Conservation (phyloP, 1,140 invertebrate genomes). For the Drosophila sproati region DNA sequence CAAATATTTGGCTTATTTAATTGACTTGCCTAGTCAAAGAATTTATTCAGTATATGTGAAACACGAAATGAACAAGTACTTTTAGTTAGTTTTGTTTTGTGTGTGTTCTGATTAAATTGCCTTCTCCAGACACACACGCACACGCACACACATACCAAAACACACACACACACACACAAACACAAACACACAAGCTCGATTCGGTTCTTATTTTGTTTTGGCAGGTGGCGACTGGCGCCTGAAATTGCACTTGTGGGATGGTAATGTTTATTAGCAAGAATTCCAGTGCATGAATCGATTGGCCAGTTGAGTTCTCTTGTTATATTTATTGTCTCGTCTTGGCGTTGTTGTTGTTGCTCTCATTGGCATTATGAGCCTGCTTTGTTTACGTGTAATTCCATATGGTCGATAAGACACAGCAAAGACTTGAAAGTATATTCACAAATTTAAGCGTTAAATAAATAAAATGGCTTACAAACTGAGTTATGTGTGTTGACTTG, state of each 20-base stretch:
- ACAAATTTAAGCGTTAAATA: slow-evolving; percentile 57
- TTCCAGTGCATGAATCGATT: slow-evolving; percentile 49
- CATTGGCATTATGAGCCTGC: slow-evolving; percentile 19
- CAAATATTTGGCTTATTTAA: no score
- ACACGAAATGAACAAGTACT: no score
- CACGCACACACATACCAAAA: neutral
- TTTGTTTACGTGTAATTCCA: slow-evolving; percentile 64
- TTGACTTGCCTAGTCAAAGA: no score
- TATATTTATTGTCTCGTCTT: slow-evolving; percentile 15
- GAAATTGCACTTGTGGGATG: slow-evolving; percentile 1
- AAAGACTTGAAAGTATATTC: slow-evolving; percentile 49
- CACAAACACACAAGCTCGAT: neutral
- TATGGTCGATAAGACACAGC: slow-evolving; percentile 36
- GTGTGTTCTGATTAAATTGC: no score
- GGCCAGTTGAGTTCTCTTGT: neutral
- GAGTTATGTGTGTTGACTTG: slow-evolving; percentile 20
- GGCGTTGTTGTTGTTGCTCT: slow-evolving; percentile 3
- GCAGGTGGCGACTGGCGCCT: slow-evolving; percentile 17
- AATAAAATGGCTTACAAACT: slow-evolving; percentile 61
- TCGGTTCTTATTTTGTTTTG: neutral
- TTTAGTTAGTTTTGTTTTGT: no score
- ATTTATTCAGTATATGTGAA: no score
- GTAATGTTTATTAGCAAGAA: slow-evolving; percentile 41
- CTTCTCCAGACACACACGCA: no score
- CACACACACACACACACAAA: neutral